phyloP scores from a whole-genome alignment of 1,140 invertebrate species.

The Gerris buenoi region DNA sequence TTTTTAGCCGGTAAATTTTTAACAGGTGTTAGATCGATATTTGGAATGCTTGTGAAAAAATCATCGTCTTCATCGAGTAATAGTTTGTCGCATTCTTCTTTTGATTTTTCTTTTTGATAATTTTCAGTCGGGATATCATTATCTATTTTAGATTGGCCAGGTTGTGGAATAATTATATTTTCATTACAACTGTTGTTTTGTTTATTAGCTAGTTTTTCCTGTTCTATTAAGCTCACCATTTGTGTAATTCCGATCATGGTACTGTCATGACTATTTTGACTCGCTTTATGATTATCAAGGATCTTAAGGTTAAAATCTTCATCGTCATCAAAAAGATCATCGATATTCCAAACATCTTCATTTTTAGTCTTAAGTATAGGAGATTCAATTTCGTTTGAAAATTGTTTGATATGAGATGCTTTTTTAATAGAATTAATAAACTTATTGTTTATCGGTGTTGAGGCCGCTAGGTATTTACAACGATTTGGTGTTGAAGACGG shows the following conservation, averaged over 20 bases:
- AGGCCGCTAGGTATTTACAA: not conserved
- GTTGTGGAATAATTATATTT: not conserved
- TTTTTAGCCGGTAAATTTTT: not conserved
- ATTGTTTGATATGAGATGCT: no score
- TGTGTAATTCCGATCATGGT: slow-evolving; percentile 14
- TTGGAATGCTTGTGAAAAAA: slow-evolving; percentile 3
- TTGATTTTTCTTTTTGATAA: no score
- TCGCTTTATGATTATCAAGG: no score
- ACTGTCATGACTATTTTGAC: no score
- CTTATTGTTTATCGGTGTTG: not conserved
- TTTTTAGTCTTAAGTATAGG: no score
- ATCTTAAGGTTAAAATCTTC: no score
- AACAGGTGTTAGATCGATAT: not conserved
- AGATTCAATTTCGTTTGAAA: no score
- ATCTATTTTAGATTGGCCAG: not conserved
- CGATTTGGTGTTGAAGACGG: not conserved
- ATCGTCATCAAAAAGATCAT: slow-evolving; percentile 14
- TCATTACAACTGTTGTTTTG: not conserved
- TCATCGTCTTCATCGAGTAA: slow-evolving; percentile 10
- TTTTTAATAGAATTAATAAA: no score
- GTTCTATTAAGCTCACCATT: slow-evolving; percentile 14
- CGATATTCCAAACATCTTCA: slow-evolving; percentile 14
- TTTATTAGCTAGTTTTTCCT: slow-evolving; percentile 5
- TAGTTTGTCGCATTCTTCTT: no score
- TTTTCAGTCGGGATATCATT: no score